Evolutionary conservation across 2,113 vertebrate genomes (phyloP).

Genomic region (Centropus unirufus): DNA sequence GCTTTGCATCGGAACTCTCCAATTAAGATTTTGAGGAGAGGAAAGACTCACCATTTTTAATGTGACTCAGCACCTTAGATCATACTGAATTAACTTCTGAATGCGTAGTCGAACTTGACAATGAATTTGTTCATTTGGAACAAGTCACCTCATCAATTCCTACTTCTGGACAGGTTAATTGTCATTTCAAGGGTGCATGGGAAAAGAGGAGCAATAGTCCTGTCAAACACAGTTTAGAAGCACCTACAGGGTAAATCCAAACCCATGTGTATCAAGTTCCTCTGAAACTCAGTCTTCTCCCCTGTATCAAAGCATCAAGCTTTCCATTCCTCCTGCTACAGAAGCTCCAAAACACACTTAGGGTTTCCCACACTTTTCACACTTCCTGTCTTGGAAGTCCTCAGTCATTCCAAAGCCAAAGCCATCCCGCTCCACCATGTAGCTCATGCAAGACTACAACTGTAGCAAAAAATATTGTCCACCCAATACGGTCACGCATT

Average conservation of each 20-base stretch:
- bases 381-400: not conserved
- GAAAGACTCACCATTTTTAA: not conserved
- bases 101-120: not conserved
- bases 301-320: not conserved
- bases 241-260: not conserved
- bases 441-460: not conserved
- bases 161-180: not conserved
- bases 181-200: not conserved
- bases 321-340: not conserved
- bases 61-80: not conserved
- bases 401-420: not conserved
- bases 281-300: not conserved
- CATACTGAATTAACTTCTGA: not conserved
- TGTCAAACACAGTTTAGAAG: not conserved
- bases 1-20: not conserved
- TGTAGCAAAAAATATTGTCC: not conserved
- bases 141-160: not conserved
- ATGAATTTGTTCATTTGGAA: not conserved
- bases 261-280: not conserved
- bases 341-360: not conserved
- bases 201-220: not conserved
- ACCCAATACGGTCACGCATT: not conserved
- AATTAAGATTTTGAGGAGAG: too few species aligned
- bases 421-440: not conserved
- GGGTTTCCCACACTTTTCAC: not conserved